These are phyloP conservation scores for Masnerella sp. DNA, from an alignment of 2,888 invertebrate species.

Conservation along the genomic window DNA sequence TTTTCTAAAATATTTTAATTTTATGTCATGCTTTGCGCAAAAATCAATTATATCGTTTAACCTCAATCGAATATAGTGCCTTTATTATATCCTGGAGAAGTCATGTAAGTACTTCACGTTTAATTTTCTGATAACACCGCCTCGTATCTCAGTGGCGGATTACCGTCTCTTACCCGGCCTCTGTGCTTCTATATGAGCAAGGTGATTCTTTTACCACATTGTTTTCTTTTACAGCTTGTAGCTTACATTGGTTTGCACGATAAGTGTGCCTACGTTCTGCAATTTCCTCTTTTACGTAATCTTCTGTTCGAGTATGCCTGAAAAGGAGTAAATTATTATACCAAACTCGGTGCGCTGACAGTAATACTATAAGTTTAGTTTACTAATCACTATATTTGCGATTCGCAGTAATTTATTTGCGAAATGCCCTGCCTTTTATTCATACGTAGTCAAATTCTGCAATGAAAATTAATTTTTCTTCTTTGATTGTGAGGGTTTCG, in stretches of 20 bases:
- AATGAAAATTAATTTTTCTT: background rate
- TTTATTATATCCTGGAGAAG: slow-evolving; percentile 23
- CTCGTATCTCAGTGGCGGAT: slow-evolving; percentile 34
- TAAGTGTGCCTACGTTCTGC: slow-evolving; percentile 29
- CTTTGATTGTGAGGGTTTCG: background rate
- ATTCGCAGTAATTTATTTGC: background rate
- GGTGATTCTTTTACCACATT: slow-evolving; percentile 40
- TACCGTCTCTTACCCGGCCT: slow-evolving; percentile 32
- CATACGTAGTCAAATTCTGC: background rate
- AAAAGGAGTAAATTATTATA: slow-evolving; percentile 12
- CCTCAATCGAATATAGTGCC: slow-evolving; percentile 17
- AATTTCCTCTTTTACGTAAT: slow-evolving; percentile 30
- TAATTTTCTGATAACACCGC: slow-evolving; percentile 43
- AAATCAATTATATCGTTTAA: slow-evolving; percentile 4
- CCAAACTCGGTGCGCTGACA: slow-evolving; percentile 2
- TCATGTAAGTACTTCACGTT: slow-evolving; percentile 33
- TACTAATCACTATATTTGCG: slow-evolving; percentile 25
- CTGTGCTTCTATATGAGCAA: slow-evolving; percentile 6
- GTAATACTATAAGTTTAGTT: slow-evolving; percentile 1
- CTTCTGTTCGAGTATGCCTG: slow-evolving; percentile 14
- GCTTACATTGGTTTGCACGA: slow-evolving; percentile 26
- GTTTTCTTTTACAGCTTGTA: slow-evolving; percentile 37
- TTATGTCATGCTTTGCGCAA: too few relatives aligned
- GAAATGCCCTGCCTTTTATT: background rate
- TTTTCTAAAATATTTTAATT: too few relatives aligned